phyloP scores from a whole-genome alignment of 1,140 invertebrate genomes.

The Sipha flava region DNA sequence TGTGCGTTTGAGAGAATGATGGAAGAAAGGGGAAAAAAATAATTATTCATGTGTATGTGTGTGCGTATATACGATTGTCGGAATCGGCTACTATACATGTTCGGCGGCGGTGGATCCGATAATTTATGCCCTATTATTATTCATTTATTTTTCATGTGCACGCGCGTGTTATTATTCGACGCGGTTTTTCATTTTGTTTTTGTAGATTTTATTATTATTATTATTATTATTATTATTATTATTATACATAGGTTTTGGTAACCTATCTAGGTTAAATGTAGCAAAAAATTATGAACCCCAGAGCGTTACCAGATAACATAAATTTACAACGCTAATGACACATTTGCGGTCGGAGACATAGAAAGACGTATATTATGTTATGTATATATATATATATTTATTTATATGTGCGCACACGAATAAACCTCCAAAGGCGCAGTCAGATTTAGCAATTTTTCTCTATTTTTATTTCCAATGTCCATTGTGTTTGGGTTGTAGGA shows the following conservation, averaged over 20 bases:
- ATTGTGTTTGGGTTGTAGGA: background rate
- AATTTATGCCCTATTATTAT: background rate
- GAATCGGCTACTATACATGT: background rate
- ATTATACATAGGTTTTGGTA: background rate
- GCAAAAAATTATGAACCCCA: background rate
- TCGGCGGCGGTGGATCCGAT: background rate
- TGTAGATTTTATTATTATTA: no score
- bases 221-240: background rate
- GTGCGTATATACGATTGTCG: background rate
- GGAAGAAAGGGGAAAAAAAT: background rate
- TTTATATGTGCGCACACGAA: background rate
- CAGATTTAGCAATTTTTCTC: background rate
- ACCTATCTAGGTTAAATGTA: background rate
- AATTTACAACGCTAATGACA: background rate
- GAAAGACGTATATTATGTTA: no score
- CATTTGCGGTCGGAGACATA: background rate
- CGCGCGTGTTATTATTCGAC: background rate
- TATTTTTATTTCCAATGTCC: background rate
- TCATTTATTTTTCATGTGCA: background rate
- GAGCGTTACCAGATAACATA: background rate
- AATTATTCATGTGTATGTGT: background rate
- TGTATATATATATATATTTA: background rate
- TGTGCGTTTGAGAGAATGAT: no score
- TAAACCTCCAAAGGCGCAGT: background rate
- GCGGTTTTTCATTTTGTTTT: no score